Evolutionary conservation across 1,140 invertebrate genomes (phyloP), one percentile per base, ranked within the genome.

Genomic region (Diploscapter pachys): DNA sequence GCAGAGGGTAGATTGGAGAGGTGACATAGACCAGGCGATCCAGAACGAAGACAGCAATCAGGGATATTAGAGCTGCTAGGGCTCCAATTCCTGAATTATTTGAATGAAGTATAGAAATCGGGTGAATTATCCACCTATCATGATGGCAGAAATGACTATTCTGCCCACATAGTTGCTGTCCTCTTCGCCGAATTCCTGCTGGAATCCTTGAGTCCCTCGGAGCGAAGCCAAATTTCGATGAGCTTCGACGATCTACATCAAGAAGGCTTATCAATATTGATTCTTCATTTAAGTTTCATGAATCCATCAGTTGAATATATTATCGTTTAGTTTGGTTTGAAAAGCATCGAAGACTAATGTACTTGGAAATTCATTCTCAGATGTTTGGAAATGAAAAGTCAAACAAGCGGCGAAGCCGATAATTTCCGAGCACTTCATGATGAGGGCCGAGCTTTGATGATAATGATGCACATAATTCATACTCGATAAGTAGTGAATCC

Each of bases 401-500:
- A 49, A 49, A 48, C 51, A 31, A 31, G 31, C 31, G 31, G 31
- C 1, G 31, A 31, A 31, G 57, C 11, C 57, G 2, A 11, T 11
- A 59, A 59, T 11, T 11, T 52, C 49, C 51, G 31, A 69, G 50
- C 48, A 13, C 6, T 49, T 9, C 49, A 66, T 53, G 9, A 9
- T 66, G 64, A n/a, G 11, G 50, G 31, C 31, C 64, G 5, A 80
- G 71, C 73, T 50, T 51, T 48, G 11, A 49, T n/a, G 56, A 4
- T 5, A 73, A 31, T 31, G 31, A 31, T 31, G 13, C 53, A 65
- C 31, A 13, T 53, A 57, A 9, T 6, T 48, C 51, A 67, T 51
- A 83, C 82, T 59, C 81, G 71, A 73, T 79, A 84, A 53, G 82
- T 84, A 59, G 82, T 84, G 74, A 84, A 84, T 13, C 81, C 82